phyloP scores from a whole-genome alignment of 2,888 invertebrate species.

The Stramonita haemastoma region DNA sequence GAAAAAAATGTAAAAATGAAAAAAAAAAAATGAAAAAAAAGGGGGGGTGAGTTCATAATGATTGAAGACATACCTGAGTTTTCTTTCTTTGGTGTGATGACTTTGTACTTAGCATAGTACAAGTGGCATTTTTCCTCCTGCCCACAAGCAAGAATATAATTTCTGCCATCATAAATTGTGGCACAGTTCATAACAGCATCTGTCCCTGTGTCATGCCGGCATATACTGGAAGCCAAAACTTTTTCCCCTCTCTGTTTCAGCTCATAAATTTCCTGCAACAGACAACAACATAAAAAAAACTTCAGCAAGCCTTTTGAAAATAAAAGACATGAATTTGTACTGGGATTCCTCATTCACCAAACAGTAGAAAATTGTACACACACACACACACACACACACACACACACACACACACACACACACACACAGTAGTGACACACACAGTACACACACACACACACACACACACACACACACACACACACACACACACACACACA shows the following conservation, averaged over 20 bases:
- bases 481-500: background rate
- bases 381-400: background rate
- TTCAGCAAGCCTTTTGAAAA: no score
- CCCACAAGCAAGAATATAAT: conserved; percentile 90
- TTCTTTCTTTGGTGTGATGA: conserved; percentile 61
- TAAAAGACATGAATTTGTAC: no score
- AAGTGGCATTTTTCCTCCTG: conserved; percentile 87
- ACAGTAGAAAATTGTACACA: background rate
- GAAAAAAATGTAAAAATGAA: no score
- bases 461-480: background rate
- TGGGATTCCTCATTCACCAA: no score
- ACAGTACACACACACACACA: background rate
- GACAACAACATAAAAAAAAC: no score
- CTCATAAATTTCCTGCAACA: conserved; percentile 92
- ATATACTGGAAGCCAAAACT: conserved; percentile 91
- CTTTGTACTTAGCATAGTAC: conserved; percentile 72
- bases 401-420: background rate
- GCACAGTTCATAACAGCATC: conserved; percentile 93
- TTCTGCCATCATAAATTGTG: conserved; percentile 84
- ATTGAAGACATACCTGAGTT: conserved; percentile 33
- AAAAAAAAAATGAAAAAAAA: no score
- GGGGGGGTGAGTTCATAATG: no score
- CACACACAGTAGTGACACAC: background rate
- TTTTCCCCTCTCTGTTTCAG: conserved; percentile 87
- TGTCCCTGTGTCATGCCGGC: conserved; percentile 87